Evolutionary conservation across 2,797 vertebrate genomes (phyloP).

Genomic region (Parambassis ranga): DNA sequence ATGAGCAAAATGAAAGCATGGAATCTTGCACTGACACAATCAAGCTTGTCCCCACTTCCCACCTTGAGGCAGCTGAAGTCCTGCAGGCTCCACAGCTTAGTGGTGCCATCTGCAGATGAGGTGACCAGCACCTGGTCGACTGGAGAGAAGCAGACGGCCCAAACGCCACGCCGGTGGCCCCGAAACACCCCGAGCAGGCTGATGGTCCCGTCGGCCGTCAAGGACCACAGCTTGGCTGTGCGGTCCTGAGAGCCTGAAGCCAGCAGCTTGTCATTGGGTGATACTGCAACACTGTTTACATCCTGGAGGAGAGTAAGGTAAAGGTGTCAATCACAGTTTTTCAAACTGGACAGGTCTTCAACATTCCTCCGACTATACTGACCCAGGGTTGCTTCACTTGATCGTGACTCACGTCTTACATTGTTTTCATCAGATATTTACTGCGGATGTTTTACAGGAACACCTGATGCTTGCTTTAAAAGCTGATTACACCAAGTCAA

Average conservation of each 20-base stretch:
- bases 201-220: slow-evolving; percentile 76
- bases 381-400: neutral
- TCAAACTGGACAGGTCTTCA: too few relatives aligned
- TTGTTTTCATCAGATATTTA: neutral
- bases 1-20: too few relatives aligned
- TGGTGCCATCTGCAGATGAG: slow-evolving; percentile 90
- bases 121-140: slow-evolving; percentile 92
- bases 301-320: slow-evolving; percentile 88
- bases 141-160: slow-evolving; percentile 95
- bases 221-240: slow-evolving; percentile 92
- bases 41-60: neutral
- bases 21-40: neutral
- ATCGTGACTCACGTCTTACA: neutral
- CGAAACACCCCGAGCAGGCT: slow-evolving; percentile 87
- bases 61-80: slow-evolving; percentile 98
- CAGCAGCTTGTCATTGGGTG: slow-evolving; percentile 94
- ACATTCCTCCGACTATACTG: neutral
- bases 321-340: too few relatives aligned
- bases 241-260: slow-evolving; percentile 95
- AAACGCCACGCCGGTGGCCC: slow-evolving; percentile 91
- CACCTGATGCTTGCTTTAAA: too few relatives aligned
- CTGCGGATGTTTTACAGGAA: neutral
- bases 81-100: slow-evolving; percentile 92
- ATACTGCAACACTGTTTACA: slow-evolving; percentile 90
- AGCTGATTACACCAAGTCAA: too few relatives aligned